A percentile compares a stretch with the other conserved stretches of the same genome.
Conservation (phyloP, 92 coral and sea anemone genomes). For the Heteractis magnifica region DNA sequence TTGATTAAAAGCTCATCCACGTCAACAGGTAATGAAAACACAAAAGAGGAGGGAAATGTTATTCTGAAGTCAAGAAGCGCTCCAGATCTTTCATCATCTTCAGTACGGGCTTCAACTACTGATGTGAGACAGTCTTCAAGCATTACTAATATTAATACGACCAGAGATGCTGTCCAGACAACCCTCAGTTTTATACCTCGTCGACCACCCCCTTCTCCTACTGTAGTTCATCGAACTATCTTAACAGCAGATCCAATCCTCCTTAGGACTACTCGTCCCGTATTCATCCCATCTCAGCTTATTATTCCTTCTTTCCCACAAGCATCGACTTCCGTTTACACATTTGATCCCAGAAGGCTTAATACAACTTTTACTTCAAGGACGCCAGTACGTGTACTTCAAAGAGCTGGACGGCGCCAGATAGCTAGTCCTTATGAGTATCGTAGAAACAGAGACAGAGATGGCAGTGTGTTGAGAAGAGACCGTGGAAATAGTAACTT, state of each 20-base stretch:
- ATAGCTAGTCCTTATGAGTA: conserved; percentile 17
- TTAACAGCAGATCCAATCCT: conserved; percentile 56
- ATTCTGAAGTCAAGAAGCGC: background rate
- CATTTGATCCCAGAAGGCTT: conserved; percentile 52
- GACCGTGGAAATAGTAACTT: background rate
- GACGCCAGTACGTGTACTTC: conserved; percentile 26
- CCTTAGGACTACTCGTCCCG: conserved; percentile 44
- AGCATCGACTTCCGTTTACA: conserved; percentile 32
- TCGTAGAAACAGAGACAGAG: conserved; percentile 11
- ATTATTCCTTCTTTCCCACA: conserved; percentile 36
- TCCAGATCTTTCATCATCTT: background rate
- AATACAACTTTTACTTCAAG: conserved; percentile 35
- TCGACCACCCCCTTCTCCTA: conserved; percentile 59
- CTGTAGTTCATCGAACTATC: conserved; percentile 74
- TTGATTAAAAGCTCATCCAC: background rate
- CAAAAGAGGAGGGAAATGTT: background rate
- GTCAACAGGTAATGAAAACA: background rate
- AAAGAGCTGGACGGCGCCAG: conserved; percentile 25
- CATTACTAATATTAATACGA: background rate
- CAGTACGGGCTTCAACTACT: background rate
- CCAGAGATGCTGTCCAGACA: conserved; percentile 3
- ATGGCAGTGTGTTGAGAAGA: background rate
- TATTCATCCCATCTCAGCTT: conserved; percentile 35
- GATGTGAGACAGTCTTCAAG: background rate
- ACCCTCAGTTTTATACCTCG: conserved; percentile 20